Percentiles rank a stretch among this genome's conserved stretches.
These are phyloP conservation scores for Enteromius argenteus DNA, from an alignment of 2,797 vertebrate genomes.

Conservation along the genomic window DNA sequence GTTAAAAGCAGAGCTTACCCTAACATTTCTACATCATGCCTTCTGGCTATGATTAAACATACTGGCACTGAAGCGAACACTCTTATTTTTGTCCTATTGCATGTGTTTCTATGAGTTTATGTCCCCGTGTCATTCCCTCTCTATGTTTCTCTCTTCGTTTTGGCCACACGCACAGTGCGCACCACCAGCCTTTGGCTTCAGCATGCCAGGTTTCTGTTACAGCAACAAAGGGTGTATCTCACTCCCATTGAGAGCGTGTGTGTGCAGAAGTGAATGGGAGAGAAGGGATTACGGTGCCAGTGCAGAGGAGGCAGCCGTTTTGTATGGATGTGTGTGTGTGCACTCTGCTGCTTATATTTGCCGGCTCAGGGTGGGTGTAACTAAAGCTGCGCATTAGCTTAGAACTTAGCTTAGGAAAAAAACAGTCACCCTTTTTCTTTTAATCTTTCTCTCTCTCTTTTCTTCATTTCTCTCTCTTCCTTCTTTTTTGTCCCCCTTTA, in stretches of 20 bases:
- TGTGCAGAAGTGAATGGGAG: conserved; percentile 58
- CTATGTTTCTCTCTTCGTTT: conserved; percentile 31
- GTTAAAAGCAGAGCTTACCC: conserved; percentile 51
- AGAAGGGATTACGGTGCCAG: conserved; percentile 50
- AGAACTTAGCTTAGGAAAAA: conserved; percentile 42
- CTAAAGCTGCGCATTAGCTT: conserved; percentile 54
- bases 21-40: conserved; percentile 51
- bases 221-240: conserved; percentile 46
- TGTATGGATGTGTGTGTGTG: conserved; percentile 43
- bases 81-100: conserved; percentile 39
- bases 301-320: conserved; percentile 55
- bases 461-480: conserved; percentile 21
- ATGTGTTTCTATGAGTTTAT: conserved; percentile 39
- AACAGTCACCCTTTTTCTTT: conserved; percentile 28
- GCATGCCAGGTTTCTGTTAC: conserved; percentile 48
- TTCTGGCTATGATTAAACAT: conserved; percentile 51
- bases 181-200: conserved; percentile 36
- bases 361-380: conserved; percentile 58
- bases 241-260: conserved; percentile 51
- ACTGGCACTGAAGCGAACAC: conserved; percentile 45
- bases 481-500: conserved; percentile 9
- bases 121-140: conserved; percentile 38
- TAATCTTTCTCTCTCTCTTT: conserved; percentile 19
- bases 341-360: conserved; percentile 56
- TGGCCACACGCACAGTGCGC: conserved; percentile 32